phyloP scores from a whole-genome alignment of 2,888 invertebrate species.

The Calameuta pallipes region DNA sequence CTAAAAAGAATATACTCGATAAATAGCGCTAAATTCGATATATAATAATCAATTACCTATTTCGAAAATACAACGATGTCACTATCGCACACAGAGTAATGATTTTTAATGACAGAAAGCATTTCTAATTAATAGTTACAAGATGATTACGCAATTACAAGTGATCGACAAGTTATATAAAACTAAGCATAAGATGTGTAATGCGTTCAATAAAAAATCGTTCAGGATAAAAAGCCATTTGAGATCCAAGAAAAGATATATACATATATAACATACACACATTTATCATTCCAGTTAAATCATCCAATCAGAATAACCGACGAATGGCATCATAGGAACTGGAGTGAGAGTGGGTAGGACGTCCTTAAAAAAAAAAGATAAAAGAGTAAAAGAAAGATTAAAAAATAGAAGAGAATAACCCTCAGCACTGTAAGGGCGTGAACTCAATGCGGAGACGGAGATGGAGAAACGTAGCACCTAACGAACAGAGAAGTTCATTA shows the following conservation, averaged over 20 bases:
- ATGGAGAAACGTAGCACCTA: constrained; percentile 61
- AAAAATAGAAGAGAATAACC: not conserved
- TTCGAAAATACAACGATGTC: not conserved
- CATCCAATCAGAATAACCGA: not conserved
- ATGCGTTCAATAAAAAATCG: not conserved
- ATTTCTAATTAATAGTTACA: not conserved
- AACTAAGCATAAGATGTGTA: not conserved
- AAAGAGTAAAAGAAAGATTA: not conserved
- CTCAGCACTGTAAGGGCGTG: not conserved
- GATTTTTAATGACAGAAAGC: not conserved
- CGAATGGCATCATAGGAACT: not conserved
- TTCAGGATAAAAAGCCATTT: not conserved
- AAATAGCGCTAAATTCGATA: not conserved
- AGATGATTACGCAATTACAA: not conserved
- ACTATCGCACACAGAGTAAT: not conserved
- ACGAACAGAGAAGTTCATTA: constrained; percentile 66
- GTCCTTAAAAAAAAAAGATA: not conserved
- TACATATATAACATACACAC: not conserved
- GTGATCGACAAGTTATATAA: not conserved
- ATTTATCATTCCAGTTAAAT: not conserved
- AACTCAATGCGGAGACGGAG: constrained; percentile 40
- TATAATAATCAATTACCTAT: not conserved
- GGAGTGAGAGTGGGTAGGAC: not conserved
- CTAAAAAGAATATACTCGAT: not conserved
- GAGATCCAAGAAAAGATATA: not conserved